These are phyloP conservation scores for Ctenochaetus hawaiiensis DNA, from an alignment of 2,797 vertebrate species.

Conservation along the genomic window DNA sequence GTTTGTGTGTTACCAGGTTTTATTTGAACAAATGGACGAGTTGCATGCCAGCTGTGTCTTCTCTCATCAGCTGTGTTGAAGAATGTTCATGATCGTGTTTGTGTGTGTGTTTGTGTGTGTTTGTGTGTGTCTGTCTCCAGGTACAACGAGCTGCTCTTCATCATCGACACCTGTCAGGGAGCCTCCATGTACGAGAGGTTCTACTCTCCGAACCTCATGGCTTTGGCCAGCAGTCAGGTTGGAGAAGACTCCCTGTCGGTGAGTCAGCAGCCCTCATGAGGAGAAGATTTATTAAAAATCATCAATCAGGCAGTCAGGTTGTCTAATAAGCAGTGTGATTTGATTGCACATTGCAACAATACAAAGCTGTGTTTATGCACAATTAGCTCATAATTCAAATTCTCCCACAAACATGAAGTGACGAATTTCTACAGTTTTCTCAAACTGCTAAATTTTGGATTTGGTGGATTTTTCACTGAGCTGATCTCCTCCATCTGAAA, in stretches of 20 bases:
- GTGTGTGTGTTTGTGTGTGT: constrained; percentile 25
- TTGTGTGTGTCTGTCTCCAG: constrained; percentile 74
- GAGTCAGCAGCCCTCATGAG: constrained; percentile 68
- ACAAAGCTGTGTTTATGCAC: not conserved
- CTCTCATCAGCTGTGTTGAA: constrained; percentile 26
- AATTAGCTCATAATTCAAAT: not conserved
- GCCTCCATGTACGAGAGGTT: constrained; percentile 99
- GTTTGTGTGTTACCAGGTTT: constrained; percentile 44
- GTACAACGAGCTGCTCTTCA: constrained; percentile 97
- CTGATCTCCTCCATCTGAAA: not conserved
- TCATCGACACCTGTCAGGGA: constrained; percentile 99
- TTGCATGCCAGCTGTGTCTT: constrained; percentile 47
- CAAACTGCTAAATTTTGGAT: not conserved
- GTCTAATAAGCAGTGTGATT: constrained; percentile 22
- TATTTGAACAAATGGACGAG: constrained; percentile 56
- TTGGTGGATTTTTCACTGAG: not conserved
- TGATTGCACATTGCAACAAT: not conserved
- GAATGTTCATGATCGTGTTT: constrained; percentile 2
- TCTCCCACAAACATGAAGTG: not conserved
- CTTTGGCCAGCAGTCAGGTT: constrained; percentile 97
- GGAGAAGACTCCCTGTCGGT: constrained; percentile 99
- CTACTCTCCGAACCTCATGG: constrained; percentile 98
- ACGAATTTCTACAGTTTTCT: not conserved
- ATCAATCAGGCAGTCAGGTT: not conserved
- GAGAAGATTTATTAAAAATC: constrained; percentile 19